A percentile compares a stretch with the other conserved stretches of the same genome.
These are phyloP conservation scores for Chrysolina oricalcia DNA, from an alignment of 2,888 invertebrate species.

Conservation along the genomic window DNA sequence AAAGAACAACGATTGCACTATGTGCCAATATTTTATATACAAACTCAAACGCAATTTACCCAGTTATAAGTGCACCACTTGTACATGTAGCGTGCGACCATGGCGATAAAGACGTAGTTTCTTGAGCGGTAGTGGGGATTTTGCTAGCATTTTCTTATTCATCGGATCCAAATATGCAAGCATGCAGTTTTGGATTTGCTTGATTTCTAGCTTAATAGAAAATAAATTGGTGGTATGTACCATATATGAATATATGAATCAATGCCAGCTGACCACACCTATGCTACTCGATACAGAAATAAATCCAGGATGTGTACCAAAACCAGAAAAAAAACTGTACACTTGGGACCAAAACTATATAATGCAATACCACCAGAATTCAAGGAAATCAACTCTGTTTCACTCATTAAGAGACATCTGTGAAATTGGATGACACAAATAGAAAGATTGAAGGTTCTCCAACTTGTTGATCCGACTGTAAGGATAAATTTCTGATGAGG, in stretches of 20 bases:
- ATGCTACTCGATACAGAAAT: no score
- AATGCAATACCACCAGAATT: no score
- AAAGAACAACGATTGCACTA: slow-evolving; percentile 28
- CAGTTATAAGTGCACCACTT: slow-evolving; percentile 12
- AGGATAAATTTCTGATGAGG: no score
- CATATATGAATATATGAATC: slow-evolving; percentile 33
- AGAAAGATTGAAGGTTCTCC: no score
- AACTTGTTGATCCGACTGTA: no score
- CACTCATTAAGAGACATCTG: no score
- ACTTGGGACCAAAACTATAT: no score
- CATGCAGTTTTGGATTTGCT: slow-evolving; percentile 28
- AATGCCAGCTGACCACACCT: no score
- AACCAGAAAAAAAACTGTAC: no score
- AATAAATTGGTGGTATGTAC: slow-evolving; percentile 8
- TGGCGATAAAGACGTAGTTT: slow-evolving; percentile 8
- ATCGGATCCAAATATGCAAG: slow-evolving; percentile 34
- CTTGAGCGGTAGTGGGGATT: not conserved
- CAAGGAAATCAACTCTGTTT: no score
- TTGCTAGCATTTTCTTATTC: slow-evolving; percentile 5
- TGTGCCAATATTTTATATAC: slow-evolving; percentile 13
- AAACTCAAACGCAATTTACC: not conserved
- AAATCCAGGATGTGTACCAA: no score
- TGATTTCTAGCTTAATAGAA: slow-evolving; percentile 12
- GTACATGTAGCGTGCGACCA: not conserved
- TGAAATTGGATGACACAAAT: no score